Conservation (phyloP, 1,140 invertebrate genomes). For the Drosophila athabasca region DNA sequence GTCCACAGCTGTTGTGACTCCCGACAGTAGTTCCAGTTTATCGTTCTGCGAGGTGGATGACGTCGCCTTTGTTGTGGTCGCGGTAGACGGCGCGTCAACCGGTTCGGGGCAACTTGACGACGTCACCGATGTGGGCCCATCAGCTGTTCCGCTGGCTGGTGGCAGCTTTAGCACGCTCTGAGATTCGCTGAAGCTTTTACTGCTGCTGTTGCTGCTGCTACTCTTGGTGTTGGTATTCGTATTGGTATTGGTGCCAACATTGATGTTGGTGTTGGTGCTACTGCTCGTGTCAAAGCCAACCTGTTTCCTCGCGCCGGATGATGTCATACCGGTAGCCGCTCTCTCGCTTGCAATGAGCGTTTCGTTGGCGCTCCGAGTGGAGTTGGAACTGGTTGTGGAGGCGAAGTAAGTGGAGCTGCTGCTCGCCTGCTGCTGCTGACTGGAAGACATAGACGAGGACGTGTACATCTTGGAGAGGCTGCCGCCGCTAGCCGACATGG, state of each 20-base stretch:
- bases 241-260: conserved; percentile 17
- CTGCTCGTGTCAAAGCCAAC: conserved; percentile 55
- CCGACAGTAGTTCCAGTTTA: conserved; percentile 38
- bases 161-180: conserved; percentile 70
- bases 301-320: conserved; percentile 72
- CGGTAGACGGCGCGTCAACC: conserved; percentile 54
- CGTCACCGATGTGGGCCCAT: conserved; percentile 62
- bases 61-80: conserved; percentile 64
- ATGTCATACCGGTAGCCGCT: conserved; percentile 81
- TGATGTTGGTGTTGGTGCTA: conserved; percentile 36
- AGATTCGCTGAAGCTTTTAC: conserved; percentile 60
- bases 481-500: conserved; percentile 57
- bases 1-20: conserved; percentile 47
- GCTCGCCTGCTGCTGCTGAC: conserved; percentile 46
- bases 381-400: conserved; percentile 77
- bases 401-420: conserved; percentile 65
- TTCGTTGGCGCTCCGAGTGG: conserved; percentile 64
- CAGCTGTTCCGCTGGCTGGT: conserved; percentile 33
- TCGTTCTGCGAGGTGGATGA: conserved; percentile 55
- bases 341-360: conserved; percentile 74
- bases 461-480: conserved; percentile 69
- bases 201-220: conserved; percentile 31
- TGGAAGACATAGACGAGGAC: conserved; percentile 54
- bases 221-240: conserved; percentile 39
- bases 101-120: conserved; percentile 56